Percentiles rank a stretch among this genome's conserved stretches.
Evolutionary conservation across 2,113 vertebrate species (phyloP).

Genomic region (Macrotus californicus): DNA sequence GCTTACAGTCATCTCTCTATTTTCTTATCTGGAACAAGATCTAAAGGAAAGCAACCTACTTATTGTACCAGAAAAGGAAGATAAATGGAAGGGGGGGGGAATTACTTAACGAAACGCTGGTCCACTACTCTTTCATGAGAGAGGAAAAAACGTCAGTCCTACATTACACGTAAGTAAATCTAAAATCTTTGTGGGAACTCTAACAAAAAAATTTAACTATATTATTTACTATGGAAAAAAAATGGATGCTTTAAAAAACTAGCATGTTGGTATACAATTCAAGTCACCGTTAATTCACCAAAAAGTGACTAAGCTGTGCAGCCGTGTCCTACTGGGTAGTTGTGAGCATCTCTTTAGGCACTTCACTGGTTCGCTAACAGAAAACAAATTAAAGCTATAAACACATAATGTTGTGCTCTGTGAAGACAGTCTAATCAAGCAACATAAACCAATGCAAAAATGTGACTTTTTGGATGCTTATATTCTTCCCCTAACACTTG

Average conservation of each 20-base stretch:
- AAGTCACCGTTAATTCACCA: constrained; percentile 66
- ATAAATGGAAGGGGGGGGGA: constrained; percentile 48
- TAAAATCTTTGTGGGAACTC: constrained; percentile 49
- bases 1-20: constrained; percentile 71
- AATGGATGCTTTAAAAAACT: constrained; percentile 42
- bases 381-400: constrained; percentile 84
- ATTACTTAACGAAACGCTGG: constrained; percentile 37
- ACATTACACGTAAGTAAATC: constrained; percentile 30
- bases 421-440: constrained; percentile 70
- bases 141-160: constrained; percentile 25
- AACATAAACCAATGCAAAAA: constrained; percentile 76
- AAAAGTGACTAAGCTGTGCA: constrained; percentile 68
- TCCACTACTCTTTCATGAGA: constrained; percentile 42
- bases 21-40: constrained; percentile 65
- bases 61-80: constrained; percentile 56
- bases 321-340: constrained; percentile 67
- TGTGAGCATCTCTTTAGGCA: constrained; percentile 81
- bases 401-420: constrained; percentile 80
- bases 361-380: constrained; percentile 80
- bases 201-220: constrained; percentile 37
- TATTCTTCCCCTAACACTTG: constrained; percentile 72
- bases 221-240: constrained; percentile 45
- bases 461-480: constrained; percentile 78
- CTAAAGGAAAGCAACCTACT: constrained; percentile 60
- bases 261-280: constrained; percentile 51